A percentile compares a stretch with the other conserved stretches of the same genome.
Conservation (phyloP, 2,797 vertebrate species). For the Hippocampus kuda region DNA sequence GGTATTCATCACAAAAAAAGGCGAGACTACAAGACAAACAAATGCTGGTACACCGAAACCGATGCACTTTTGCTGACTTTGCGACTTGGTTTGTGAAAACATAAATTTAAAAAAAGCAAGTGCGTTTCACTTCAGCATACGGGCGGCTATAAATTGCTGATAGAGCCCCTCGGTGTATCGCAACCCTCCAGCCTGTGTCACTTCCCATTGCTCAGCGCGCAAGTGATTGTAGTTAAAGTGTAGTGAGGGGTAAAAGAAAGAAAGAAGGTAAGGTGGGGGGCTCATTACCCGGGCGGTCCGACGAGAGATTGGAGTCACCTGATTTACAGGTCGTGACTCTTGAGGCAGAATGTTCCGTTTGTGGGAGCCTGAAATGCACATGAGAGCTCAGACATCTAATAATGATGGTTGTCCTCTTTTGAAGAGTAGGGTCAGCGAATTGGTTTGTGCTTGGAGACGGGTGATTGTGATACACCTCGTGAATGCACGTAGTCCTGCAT, state of each 20-base stretch:
- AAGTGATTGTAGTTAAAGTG: constrained; percentile 38
- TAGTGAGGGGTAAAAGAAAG: background rate
- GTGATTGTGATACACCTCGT: background rate
- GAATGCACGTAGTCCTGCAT: background rate
- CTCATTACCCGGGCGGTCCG: constrained; percentile 19
- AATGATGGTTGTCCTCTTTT: background rate
- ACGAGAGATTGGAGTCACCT: constrained; percentile 46
- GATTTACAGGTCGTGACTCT: constrained; percentile 51
- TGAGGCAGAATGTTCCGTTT: constrained; percentile 28
- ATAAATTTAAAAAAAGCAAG: constrained; percentile 15
- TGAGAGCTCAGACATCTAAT: background rate
- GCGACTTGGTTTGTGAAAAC: constrained; percentile 9
- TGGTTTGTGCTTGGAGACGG: background rate
- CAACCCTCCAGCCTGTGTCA: constrained; percentile 45
- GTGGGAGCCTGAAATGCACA: constrained; percentile 5
- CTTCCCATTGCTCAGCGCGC: constrained; percentile 50
- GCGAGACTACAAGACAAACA: constrained; percentile 5
- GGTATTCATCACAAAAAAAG: background rate
- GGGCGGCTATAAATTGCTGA: constrained; percentile 41
- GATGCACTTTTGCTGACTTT: constrained; percentile 9
- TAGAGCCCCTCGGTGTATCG: constrained; percentile 35
- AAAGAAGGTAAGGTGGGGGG: background rate
- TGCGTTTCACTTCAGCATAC: constrained; percentile 18
- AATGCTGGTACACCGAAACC: background rate
- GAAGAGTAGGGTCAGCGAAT: background rate